A percentile compares a stretch with the other conserved stretches of the same genome.
Conservation (phyloP, 2,113 vertebrate genomes). For the Alaudala cheleensis region DNA sequence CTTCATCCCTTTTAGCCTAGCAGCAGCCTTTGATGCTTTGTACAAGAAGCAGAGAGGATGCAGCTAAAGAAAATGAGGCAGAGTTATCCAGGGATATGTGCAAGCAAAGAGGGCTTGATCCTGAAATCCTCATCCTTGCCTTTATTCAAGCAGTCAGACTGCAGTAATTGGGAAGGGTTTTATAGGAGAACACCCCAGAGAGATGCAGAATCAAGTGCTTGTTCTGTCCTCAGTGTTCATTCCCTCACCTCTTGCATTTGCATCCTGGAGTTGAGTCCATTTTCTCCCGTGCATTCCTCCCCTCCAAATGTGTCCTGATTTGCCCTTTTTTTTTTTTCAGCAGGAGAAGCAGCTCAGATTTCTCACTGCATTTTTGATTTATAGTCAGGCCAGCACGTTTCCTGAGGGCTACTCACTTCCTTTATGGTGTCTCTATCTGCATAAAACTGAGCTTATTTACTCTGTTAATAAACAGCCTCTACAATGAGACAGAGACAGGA, state of each 20-base stretch:
- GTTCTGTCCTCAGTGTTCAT: neutral
- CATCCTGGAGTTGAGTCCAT: neutral
- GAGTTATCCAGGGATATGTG: neutral
- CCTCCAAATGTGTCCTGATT: neutral
- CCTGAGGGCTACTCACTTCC: conserved; percentile 10
- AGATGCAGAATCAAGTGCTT: neutral
- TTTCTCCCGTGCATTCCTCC: neutral
- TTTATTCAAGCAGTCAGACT: neutral
- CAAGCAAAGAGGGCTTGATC: neutral
- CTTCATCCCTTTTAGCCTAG: neutral
- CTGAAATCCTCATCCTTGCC: neutral
- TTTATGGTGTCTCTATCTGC: conserved; percentile 16
- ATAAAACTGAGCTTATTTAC: conserved; percentile 28
- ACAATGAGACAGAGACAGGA: neutral
- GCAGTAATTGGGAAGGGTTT: neutral
- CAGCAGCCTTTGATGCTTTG: neutral
- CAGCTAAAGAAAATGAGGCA: neutral
- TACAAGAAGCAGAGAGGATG: neutral
- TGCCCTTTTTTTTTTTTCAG: neutral
- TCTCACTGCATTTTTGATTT: conserved; percentile 9
- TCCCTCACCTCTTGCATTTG: neutral
- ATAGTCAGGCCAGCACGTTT: neutral
- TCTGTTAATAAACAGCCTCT: conserved; percentile 34
- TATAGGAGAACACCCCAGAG: neutral
- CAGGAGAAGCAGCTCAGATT: neutral